Base-by-base conservation (phyloP, 2,888 invertebrate genomes). In the Atrina japonica region DNA sequence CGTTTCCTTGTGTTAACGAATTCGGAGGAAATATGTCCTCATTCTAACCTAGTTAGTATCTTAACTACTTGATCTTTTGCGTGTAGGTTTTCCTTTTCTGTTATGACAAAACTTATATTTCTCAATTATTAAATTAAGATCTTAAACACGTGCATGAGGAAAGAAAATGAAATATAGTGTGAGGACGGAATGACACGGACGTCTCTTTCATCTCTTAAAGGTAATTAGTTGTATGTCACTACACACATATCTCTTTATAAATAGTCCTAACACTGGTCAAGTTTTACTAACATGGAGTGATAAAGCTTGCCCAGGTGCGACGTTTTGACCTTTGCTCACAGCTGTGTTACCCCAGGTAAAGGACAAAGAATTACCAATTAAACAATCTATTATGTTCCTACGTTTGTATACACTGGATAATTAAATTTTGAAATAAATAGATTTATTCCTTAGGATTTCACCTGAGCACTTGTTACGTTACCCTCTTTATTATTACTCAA, bases 381-480 rank as follows among this genome's bases (percentile, higher is more conserved):
- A 23, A 52, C 25, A 21, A 25, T 25, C 52, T 52, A 52, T 52
- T 52, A 52, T 52, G 52, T 52, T 52, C 23, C 9, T 25, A 23
- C 52, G 25, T 21, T n/a, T 52, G 52, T 52, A 23, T 52, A 52
- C 52, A 52, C 23, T 21, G 25, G 52, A 52, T 23, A 52, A 52
- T 52, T 52, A 21, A 25, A 52, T 23, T 23, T 16, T 52, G 18
- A 18, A 52, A 52, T 52, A 52, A 52, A 52, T 23, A 23, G 14
- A 9, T 52, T 23, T 52, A 52, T 14, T 25, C 21, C 16, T 11
- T 5, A 16, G 27, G 16, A 25, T 25, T 25, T 52, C 5, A 7
- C 18, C 25, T 7, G 52, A 25, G n/a, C 6, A 7, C 18, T 18
- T 23, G 52, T 52, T 23, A 52, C 52, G 27, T 23, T 11, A 18